These are phyloP conservation scores for Belonocnema kinseyi DNA, from an alignment of 1,140 invertebrate genomes.

Conservation along the genomic window DNA sequence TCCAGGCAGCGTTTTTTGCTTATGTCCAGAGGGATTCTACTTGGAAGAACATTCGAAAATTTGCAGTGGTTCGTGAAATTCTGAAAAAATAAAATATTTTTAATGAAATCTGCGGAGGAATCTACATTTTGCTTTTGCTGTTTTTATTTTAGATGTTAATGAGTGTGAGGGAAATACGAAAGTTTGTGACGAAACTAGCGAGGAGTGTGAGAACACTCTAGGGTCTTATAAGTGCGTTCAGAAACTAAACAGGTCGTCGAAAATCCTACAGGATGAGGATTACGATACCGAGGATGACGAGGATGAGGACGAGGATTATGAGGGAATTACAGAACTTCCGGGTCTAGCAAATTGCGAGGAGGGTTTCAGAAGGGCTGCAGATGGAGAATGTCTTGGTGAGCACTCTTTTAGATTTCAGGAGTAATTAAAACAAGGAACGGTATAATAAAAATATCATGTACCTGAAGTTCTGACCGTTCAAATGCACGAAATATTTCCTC, in stretches of 20 bases:
- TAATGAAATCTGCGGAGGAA: not conserved
- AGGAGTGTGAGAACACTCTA: slow-evolving; percentile 78
- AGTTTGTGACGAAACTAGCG: slow-evolving; percentile 41
- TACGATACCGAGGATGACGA: slow-evolving; percentile 64
- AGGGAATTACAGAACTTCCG: slow-evolving; percentile 63
- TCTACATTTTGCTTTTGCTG: not conserved
- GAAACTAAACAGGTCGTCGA: slow-evolving; percentile 59
- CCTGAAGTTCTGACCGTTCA: too few species aligned
- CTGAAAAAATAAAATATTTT: not conserved
- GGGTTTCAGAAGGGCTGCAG: slow-evolving; percentile 76
- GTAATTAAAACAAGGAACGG: not conserved
- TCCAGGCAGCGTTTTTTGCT: slow-evolving; percentile 78
- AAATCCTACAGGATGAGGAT: slow-evolving; percentile 63
- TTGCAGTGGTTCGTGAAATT: slow-evolving; percentile 69
- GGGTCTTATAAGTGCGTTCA: slow-evolving; percentile 77
- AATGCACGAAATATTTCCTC: too few species aligned
- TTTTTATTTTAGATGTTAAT: slow-evolving; percentile 78
- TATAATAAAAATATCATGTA: not conserved
- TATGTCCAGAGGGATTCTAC: slow-evolving; percentile 78
- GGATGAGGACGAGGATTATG: slow-evolving; percentile 57
- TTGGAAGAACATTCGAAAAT: slow-evolving; percentile 75
- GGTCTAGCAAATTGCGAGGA: slow-evolving; percentile 72
- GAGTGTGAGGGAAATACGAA: slow-evolving; percentile 77
- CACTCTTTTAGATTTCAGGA: slow-evolving; percentile 23
- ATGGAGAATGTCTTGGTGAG: slow-evolving; percentile 72